Evolutionary conservation across 2,113 vertebrate species (phyloP), one percentile per base, ranked within the genome.

Genomic region (Elephas maximus): DNA sequence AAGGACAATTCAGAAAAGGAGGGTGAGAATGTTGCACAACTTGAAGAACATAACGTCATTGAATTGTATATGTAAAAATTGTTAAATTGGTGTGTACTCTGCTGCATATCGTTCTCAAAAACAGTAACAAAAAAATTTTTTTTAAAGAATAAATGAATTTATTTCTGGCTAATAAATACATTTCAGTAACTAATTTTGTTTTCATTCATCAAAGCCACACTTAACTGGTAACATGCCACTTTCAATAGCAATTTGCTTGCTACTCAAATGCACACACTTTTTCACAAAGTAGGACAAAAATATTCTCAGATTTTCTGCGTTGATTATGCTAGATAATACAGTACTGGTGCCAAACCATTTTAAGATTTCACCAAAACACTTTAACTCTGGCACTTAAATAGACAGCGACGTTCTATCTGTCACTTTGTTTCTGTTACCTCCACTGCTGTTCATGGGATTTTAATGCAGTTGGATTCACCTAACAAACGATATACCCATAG

Each of bases 141-240:
- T 37, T 78, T 57, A 6, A 65, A n/a, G 6, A 90, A 92, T 44
- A 7, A 91, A 48, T 69, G 3, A 69, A 79, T 60, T 92, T 4
- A 65, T 30, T 92, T 81, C 45, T 23, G 3, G 30, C 30, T 41
- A 91, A 93, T n/a, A 33, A 95, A 69, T 67, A 44, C 30, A 48
- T 69, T 90, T 84, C 84, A 74, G 24, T 21, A 79, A 53, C 37
- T 82, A 74, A 84, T 30, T 92, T 82, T 91, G 44, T 83, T 90
- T 91, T 87, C 84, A 77, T 81, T 92, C 87, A 77, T 84, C n/a
- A 96, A 92, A 71, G 6, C 2, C 65, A 96, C 60, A 86, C 82
- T 92, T 93, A 79, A 23, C 24, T 76, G 33, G 1, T 5, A 51
- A 53, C 20, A 71, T 76, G 30, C 11, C 8, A 63, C 48, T 77